Percentiles rank a stretch among this genome's conserved stretches.
phyloP scores from a whole-genome alignment of 2,797 vertebrate species.

The Varecia variegata region DNA sequence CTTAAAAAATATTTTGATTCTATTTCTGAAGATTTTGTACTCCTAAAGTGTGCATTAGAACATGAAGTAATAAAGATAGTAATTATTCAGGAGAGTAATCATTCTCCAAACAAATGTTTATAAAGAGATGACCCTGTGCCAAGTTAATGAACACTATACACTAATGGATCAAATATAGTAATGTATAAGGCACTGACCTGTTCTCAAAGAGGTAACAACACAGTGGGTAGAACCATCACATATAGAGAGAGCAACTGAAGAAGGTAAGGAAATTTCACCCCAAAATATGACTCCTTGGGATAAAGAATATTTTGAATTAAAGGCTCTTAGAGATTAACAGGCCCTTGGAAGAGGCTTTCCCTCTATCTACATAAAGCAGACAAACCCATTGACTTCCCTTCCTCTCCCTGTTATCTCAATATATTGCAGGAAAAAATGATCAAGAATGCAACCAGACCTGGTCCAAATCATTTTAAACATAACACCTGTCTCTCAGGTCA shows the following conservation, averaged over 20 bases:
- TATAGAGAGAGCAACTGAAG: not conserved
- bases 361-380: not conserved
- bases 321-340: not conserved
- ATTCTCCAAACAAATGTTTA: not conserved
- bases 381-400: not conserved
- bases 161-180: not conserved
- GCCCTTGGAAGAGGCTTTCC: not conserved
- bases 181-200: not conserved
- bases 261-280: not conserved
- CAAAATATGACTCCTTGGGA: not conserved
- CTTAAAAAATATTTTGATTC: not conserved
- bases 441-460: not conserved
- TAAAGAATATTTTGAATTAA: not conserved
- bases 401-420: not conserved
- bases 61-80: not conserved
- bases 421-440: not conserved
- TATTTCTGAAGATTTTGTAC: not conserved
- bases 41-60: not conserved
- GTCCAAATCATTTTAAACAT: not conserved
- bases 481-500: not conserved
- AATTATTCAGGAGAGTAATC: not conserved
- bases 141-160: not conserved
- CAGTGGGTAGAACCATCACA: not conserved
- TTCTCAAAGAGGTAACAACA: not conserved
- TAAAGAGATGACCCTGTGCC: not conserved